Evolutionary conservation across 1,140 invertebrate species (phyloP).

Genomic region (Papilio xuthus): DNA sequence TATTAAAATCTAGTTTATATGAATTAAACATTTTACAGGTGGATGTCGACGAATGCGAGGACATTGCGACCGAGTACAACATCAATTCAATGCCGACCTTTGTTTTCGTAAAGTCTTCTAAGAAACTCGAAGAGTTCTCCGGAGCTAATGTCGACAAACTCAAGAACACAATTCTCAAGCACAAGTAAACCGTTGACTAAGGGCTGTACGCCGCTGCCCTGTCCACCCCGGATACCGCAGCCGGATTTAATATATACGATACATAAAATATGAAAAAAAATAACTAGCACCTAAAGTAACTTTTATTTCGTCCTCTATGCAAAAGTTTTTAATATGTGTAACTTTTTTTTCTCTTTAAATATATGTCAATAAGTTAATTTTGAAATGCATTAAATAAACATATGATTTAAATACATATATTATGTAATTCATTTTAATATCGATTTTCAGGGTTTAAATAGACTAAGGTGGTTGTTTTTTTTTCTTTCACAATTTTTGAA

Average conservation of each 20-base stretch:
- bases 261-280: constrained; percentile 27
- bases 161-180: constrained; percentile 83
- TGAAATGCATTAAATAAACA: not conserved
- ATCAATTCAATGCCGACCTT: constrained; percentile 97
- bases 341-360: not conserved
- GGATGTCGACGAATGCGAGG: constrained; percentile 95
- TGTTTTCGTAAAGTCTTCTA: constrained; percentile 91
- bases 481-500: constrained; percentile 17
- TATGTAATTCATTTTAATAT: constrained; percentile 6
- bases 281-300: constrained; percentile 22
- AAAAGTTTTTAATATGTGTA: constrained; percentile 9
- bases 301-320: constrained; percentile 22
- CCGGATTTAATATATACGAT: constrained; percentile 3
- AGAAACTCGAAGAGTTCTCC: constrained; percentile 88
- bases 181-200: constrained; percentile 68
- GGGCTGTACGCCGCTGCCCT: constrained; percentile 46
- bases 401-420: not conserved
- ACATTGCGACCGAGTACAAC: constrained; percentile 89
- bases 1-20: not conserved
- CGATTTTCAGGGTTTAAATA: constrained; percentile 4
- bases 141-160: constrained; percentile 91
- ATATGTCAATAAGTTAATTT: constrained; percentile 8
- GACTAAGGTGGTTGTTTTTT: constrained; percentile 5
- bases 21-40: constrained; percentile 83
- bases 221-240: constrained; percentile 33